A percentile compares a stretch with the other conserved stretches of the same genome.
phyloP scores from a whole-genome alignment of 2,888 invertebrate genomes.

The Therioaphis trifolii region DNA sequence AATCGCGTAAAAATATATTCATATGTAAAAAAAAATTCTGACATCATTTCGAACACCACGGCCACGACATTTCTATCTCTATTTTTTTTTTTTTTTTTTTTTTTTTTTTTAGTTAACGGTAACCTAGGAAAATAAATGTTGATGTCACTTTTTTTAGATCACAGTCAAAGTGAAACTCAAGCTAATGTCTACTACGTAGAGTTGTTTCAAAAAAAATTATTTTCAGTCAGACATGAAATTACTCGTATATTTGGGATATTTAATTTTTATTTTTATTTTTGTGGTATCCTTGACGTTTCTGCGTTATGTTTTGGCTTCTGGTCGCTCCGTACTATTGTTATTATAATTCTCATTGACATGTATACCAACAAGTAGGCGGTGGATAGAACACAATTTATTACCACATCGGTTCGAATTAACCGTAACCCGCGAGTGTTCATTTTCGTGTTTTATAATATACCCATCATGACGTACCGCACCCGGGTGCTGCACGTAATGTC shows the following conservation, averaged over 20 bases:
- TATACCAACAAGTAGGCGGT: conserved; percentile 21
- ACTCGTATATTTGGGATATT: neutral
- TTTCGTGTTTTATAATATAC: no score
- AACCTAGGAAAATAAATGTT: neutral
- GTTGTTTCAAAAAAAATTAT: neutral
- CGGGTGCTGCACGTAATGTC: no score
- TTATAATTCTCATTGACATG: neutral
- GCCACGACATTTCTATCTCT: no score
- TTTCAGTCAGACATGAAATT: conserved; percentile 10
- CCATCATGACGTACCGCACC: no score
- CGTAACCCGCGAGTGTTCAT: no score
- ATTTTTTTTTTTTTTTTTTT: neutral
- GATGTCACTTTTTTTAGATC: conserved; percentile 18
- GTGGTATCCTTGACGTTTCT: neutral
- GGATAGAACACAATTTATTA: conserved; percentile 9
- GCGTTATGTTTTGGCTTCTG: neutral
- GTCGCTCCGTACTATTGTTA: neutral
- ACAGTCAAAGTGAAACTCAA: no score
- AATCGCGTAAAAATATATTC: neutral
- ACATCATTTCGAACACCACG: neutral
- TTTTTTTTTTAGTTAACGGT: neutral
- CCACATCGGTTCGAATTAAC: no score
- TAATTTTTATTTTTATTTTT: neutral
- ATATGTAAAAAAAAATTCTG: neutral
- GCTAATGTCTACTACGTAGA: no score